These are phyloP conservation scores for Gymnothorax reevesii DNA, from an alignment of 2,797 vertebrate genomes.

Conservation along the genomic window DNA sequence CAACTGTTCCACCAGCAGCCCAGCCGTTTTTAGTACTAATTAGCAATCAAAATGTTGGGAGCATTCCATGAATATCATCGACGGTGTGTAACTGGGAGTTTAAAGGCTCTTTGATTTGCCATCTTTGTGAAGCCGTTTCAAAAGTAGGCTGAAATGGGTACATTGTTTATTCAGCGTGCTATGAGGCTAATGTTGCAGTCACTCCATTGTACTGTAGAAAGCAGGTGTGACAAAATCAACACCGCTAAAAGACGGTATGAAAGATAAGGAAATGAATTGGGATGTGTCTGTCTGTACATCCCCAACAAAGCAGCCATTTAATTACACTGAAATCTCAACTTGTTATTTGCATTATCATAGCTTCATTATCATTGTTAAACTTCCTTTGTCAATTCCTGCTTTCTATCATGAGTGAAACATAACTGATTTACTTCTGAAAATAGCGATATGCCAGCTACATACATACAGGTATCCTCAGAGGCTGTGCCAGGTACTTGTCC, in stretches of 20 bases:
- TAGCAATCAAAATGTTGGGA: slow-evolving; percentile 69
- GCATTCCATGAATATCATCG: slow-evolving; percentile 40
- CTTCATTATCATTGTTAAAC: neutral
- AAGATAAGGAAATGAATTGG: slow-evolving; percentile 29
- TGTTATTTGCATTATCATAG: neutral
- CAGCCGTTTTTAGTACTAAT: slow-evolving; percentile 71
- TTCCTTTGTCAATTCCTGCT: slow-evolving; percentile 60
- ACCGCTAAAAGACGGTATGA: slow-evolving; percentile 49
- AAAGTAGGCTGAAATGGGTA: slow-evolving; percentile 42
- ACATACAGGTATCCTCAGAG: slow-evolving; percentile 25
- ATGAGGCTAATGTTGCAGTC: slow-evolving; percentile 43
- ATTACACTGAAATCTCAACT: slow-evolving; percentile 54
- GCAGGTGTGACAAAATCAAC: slow-evolving; percentile 48
- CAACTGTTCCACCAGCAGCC: slow-evolving; percentile 64
- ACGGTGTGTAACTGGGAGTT: slow-evolving; percentile 3
- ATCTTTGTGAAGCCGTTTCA: slow-evolving; percentile 43
- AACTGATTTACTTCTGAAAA: slow-evolving; percentile 53
- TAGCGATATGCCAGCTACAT: neutral
- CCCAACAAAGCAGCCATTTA: slow-evolving; percentile 55
- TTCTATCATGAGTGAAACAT: slow-evolving; percentile 53
- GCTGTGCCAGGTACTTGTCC: neutral
- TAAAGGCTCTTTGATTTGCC: slow-evolving; percentile 2
- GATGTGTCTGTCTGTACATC: slow-evolving; percentile 43
- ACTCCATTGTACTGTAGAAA: slow-evolving; percentile 52
- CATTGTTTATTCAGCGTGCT: slow-evolving; percentile 45